Conservation (phyloP, 2,888 invertebrate genomes). For the Phengaris arion region DNA sequence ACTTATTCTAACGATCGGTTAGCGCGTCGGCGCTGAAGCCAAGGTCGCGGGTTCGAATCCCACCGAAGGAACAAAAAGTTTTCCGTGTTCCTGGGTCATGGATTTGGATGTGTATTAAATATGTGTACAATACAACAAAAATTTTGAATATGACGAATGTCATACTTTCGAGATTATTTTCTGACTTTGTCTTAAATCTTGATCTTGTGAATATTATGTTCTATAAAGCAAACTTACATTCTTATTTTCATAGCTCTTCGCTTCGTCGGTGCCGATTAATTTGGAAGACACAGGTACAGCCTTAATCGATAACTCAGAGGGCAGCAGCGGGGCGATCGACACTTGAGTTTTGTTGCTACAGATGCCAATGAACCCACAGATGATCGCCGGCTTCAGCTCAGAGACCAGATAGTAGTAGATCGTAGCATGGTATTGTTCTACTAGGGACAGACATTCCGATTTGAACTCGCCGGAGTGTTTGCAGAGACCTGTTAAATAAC, state of each 20-base stretch:
- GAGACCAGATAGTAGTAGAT: slow-evolving; percentile 85
- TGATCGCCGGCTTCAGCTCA: slow-evolving; percentile 83
- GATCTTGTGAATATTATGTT: too few relatives aligned
- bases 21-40: too few relatives aligned
- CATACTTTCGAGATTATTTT: too few relatives aligned
- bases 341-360: slow-evolving; percentile 70
- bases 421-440: slow-evolving; percentile 87
- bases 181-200: too few relatives aligned
- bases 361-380: slow-evolving; percentile 85
- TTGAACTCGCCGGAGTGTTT: slow-evolving; percentile 87
- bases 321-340: slow-evolving; percentile 82
- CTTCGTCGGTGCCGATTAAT: slow-evolving; percentile 63
- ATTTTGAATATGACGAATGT: too few relatives aligned
- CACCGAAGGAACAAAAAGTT: too few relatives aligned
- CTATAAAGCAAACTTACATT: slow-evolving; percentile 42
- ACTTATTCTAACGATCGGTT: too few relatives aligned
- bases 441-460: slow-evolving; percentile 86
- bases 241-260: slow-evolving; percentile 52
- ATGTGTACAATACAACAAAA: too few relatives aligned
- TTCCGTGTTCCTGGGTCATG: too few relatives aligned
- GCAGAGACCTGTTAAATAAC: slow-evolving; percentile 80
- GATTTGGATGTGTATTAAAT: too few relatives aligned
- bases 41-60: too few relatives aligned
- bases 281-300: slow-evolving; percentile 43
- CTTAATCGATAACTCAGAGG: slow-evolving; percentile 65